Evolutionary conservation across 2,797 vertebrate genomes (phyloP).

Genomic region (Xerus rutilus): DNA sequence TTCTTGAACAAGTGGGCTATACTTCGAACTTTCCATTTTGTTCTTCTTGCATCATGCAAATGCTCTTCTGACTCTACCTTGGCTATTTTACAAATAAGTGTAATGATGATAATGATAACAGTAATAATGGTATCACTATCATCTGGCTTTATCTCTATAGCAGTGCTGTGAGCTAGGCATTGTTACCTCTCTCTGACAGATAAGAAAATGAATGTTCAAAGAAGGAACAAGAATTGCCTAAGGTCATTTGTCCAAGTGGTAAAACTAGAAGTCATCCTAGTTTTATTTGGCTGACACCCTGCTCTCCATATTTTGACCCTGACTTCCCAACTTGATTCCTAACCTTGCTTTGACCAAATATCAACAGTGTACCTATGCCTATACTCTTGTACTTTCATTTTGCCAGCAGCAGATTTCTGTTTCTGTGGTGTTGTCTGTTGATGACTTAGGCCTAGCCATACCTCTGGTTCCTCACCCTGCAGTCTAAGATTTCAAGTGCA

Average conservation of each 20-base stretch:
- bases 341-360: not conserved
- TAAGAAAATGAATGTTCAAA: not conserved
- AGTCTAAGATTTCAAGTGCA: too few relatives aligned
- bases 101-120: not conserved
- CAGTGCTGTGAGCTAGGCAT: not conserved
- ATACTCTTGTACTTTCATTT: not conserved
- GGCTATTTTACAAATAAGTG: not conserved
- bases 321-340: not conserved
- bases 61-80: not conserved
- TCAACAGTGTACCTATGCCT: not conserved
- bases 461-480: not conserved
- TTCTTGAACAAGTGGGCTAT: not conserved
- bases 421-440: not conserved
- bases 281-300: not conserved
- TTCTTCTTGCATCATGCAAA: not conserved
- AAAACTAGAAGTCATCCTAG: not conserved
- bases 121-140: not conserved
- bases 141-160: constrained; percentile 50
- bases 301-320: not conserved
- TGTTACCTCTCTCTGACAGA: not conserved
- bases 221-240: not conserved
- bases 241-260: not conserved
- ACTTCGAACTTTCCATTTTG: not conserved
- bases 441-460: not conserved
- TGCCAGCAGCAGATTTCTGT: not conserved